Evolutionary conservation across 1,140 invertebrate species (phyloP), one percentile per base, ranked within the genome.

Genomic region (Bombus pyrosoma): DNA sequence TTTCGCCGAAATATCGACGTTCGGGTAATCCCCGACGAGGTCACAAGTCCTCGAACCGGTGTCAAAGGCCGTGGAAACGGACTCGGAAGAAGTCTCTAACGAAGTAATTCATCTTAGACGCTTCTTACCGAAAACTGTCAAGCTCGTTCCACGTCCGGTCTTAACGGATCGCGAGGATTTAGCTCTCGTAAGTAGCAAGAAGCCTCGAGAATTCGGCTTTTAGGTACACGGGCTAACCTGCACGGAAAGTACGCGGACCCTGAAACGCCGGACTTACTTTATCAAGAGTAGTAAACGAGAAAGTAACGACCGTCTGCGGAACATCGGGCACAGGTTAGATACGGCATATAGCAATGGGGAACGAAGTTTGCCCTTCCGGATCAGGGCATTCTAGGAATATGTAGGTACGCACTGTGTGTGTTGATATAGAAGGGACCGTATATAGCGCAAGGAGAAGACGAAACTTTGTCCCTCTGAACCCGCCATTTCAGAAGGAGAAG

Each of bases 351-450:
- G 69, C 69, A 41, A 76, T 18, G 62, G 72, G 47, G 62, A 89
- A 84, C 80, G 71, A 87, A 89, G 89, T 90, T 90, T 89, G 87
- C 81, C 81, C 89, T 87, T 87, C 59, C 81, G 77, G 81, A 89
- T 86, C 80, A 83, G 57, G 47, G 43, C 66, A 62, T 22, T 83
- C 78, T 47, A 47, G 57, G 15, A 66, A 66, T 18, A 34, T 18
- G 32, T n/a, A 32, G 13, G 32, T 57, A 57, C 59, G 8, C 1
- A 37, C n/a, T n/a, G 15, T 66, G 64, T 66, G 64, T 66, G n/a
- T 47, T 34, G 57, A 74, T 74, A 74, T 66, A 68, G 69, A 82
- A 25, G 53, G 85, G 69, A 8, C 53, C n/a, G 37, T 66, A 39
- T 62, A 78, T 28, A 79, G 8, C 32, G 32, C 66, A 32, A 22